Base-by-base conservation (phyloP, 2,888 invertebrate genomes). In the Luffia ferchaultella region DNA sequence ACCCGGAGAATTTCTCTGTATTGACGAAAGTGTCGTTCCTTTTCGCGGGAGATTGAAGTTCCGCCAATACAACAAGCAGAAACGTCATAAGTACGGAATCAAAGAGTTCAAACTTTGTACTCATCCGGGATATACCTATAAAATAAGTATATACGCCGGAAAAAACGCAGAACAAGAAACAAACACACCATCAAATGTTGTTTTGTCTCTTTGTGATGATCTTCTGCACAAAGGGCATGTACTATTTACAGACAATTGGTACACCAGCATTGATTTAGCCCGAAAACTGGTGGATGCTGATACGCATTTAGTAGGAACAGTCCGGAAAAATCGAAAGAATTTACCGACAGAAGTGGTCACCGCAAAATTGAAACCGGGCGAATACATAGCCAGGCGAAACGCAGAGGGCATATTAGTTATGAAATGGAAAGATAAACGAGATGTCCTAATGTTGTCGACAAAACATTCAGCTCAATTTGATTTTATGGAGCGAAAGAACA, bases 111-210 rank as follows among this genome's bases (percentile, higher is more conserved):
- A 70, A 59, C 17, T 64, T 7, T 64, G 63, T 48, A 57, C 57
- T 2, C 1, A 53, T 20, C 63, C 63, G 3, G 64, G 64, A 5
- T 67, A 67, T 56, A 67, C 64, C n/a, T 60, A 49, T 46, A 62
- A 60, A 52, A 44, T 65, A 15, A 12, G 55, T 50, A 20, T 64
- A 20, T 67, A 67, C 56, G 56, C 54, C 44, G 59, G 62, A 18
- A 65, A 62, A 59, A 55, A 53, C 20, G 53, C 60, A 20, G 60
- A 62, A 47, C 19, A 49, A 47, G 52, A 55, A 18, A 60, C 63
- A 58, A 56, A 54, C 20, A 61, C 59, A 5, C 61, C 64, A 42
- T 50, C 56, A 15, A 60, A 55, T 30, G 59, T 64, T 20, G 62
- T 63, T 19, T 58, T 65, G 61, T 47, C 52, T 19, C 54, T 66